Evolutionary conservation across 2,888 invertebrate species (phyloP), one percentile per base, ranked within the genome.

Genomic region (Epirrhoe alternata): DNA sequence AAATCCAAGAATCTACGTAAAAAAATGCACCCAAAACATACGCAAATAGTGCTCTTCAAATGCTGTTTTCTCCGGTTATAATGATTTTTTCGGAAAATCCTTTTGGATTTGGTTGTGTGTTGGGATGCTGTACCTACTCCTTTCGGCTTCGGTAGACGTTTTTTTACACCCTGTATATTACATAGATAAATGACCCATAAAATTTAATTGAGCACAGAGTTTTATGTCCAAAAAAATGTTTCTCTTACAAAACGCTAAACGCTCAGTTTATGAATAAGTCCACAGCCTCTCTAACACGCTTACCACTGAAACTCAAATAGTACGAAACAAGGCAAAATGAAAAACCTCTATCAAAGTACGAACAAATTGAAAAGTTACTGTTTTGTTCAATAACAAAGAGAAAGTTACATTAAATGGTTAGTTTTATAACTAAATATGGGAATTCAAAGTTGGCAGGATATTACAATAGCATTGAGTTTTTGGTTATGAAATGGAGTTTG

Each of bases 281-380:
- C 47, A 42, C 38, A 59, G 8, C 24, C 16, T 69, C 77, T 69
- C 74, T 77, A 79, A 77, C 73, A 66, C 77, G 74, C 72, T 76
- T 74, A 74, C 73, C 61, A 10, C 16, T n/a, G 60, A 53, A 71
- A 70, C 53, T 71, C 58, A 70, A 71, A 81, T 81, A 81, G 74
- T 74, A 68, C 72, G 75, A 79, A 77, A 76, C 74, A 61, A 71
- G 64, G 74, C 75, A 66, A 74, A 81, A 80, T 79, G 70, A 76
- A 80, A 80, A 78, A 74, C 72, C 70, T 49, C 72, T 73, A 59
- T 72, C 62, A 66, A 69, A 81, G 76, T 79, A 73, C 74, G 76
- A 78, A 77, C 74, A 75, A 73, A 78, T 76, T 73, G 60, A 53
- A 66, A 72, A 72, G 67, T 70, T 68, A 49, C 17, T 38, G 60